Evolutionary conservation across 2,113 vertebrate genomes (phyloP).

Genomic region (Myanophis thanlyinensis): DNA sequence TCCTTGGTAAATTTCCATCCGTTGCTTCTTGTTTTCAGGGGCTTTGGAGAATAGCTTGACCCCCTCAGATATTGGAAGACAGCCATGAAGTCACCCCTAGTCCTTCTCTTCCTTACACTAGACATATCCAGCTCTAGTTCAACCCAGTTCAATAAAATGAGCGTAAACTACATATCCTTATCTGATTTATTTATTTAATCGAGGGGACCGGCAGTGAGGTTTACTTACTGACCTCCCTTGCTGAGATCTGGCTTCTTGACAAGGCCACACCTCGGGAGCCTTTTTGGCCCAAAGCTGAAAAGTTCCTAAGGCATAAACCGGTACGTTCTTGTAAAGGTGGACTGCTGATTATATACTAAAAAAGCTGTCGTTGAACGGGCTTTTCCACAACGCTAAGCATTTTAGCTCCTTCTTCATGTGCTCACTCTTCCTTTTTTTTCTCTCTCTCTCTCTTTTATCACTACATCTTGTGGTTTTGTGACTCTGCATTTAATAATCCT

Average conservation of each 20-base stretch:
- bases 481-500: conserved; percentile 4
- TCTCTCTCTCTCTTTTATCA: neutral
- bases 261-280: neutral
- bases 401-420: neutral
- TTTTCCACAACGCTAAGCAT: conserved; percentile 8
- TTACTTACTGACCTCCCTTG: neutral
- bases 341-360: neutral
- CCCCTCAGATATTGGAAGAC: neutral
- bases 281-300: neutral
- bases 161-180: neutral
- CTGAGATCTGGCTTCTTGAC: neutral
- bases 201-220: neutral
- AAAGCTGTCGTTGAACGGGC: neutral
- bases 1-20: neutral
- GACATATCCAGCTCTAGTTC: neutral
- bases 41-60: neutral
- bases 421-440: neutral
- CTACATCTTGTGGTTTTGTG: conserved; percentile 15
- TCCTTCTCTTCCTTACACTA: neutral
- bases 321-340: neutral
- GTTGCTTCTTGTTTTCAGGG: neutral
- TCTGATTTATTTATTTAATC: too few species aligned
- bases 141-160: neutral
- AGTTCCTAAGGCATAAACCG: neutral
- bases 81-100: neutral